Evolutionary conservation across 2,113 vertebrate genomes (phyloP).

Genomic region (Oryzias melastigma): DNA sequence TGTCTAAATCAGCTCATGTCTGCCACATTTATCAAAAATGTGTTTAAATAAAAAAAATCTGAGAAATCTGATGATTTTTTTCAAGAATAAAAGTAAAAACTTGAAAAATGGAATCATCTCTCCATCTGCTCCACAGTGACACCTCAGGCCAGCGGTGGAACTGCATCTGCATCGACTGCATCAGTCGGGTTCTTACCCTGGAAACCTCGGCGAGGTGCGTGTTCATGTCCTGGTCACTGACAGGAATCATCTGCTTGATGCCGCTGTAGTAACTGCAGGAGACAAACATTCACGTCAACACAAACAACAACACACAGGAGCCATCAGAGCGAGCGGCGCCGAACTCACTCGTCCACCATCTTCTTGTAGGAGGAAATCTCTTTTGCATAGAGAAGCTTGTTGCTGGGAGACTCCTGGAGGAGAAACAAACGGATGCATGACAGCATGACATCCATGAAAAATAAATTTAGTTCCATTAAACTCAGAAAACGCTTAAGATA

Average conservation of each 20-base stretch:
- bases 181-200: constrained; percentile 81
- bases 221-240: constrained; percentile 99
- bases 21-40: no score
- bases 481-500: no score
- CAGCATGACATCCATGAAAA: background rate
- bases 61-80: background rate
- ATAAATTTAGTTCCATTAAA: no score
- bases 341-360: constrained; percentile 98
- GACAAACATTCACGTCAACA: constrained; percentile 1
- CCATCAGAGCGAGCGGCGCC: background rate
- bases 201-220: constrained; percentile 96
- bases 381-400: constrained; percentile 96
- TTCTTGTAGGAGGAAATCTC: constrained; percentile 98
- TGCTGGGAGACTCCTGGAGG: constrained; percentile 92
- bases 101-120: no score
- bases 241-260: constrained; percentile 92
- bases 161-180: no score
- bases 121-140: no score
- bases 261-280: constrained; percentile 87
- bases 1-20: no score
- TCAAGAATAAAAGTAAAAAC: no score
- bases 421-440: background rate
- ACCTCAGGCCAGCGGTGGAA: no score
- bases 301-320: background rate
- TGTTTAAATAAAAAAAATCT: no score